Evolutionary conservation across 1,140 invertebrate species (phyloP).

Genomic region (Telenomus remus): DNA sequence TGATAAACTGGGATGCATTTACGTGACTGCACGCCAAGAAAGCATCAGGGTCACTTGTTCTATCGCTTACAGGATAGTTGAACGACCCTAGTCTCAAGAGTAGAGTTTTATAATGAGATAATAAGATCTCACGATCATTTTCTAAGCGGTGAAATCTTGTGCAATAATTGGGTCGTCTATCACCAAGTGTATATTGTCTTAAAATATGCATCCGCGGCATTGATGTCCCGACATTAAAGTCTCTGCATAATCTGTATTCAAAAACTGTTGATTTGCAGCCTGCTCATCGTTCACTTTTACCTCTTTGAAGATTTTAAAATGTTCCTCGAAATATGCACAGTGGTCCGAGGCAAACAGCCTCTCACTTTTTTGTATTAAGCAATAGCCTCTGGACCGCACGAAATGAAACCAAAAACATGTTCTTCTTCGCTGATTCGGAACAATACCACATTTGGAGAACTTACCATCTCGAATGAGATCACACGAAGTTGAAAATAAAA

Average conservation of each 20-base stretch:
- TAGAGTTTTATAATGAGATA: slow-evolving; percentile 35
- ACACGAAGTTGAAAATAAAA: background rate
- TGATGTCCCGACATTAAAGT: too few relatives aligned
- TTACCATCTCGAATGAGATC: too few relatives aligned
- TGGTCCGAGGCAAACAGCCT: slow-evolving; percentile 60
- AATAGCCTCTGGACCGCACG: slow-evolving; percentile 59
- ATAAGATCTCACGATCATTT: slow-evolving; percentile 46
- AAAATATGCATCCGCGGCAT: too few relatives aligned
- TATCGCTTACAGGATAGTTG: slow-evolving; percentile 43
- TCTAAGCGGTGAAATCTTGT: slow-evolving; percentile 24
- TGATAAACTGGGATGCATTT: slow-evolving; percentile 5
- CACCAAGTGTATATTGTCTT: background rate
- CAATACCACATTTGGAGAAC: too few relatives aligned
- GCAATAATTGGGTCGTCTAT: slow-evolving; percentile 17
- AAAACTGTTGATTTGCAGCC: background rate
- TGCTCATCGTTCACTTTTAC: background rate
- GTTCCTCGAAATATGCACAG: slow-evolving; percentile 28
- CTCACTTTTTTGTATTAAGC: slow-evolving; percentile 62
- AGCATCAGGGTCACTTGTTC: slow-evolving; percentile 48
- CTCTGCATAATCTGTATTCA: background rate
- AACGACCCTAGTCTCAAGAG: slow-evolving; percentile 42
- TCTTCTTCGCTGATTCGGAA: background rate
- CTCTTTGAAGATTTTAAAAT: too few relatives aligned
- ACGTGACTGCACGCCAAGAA: slow-evolving; percentile 37
- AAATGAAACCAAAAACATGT: slow-evolving; percentile 12